A percentile compares a stretch with the other conserved stretches of the same genome.
phyloP scores from a whole-genome alignment of 2,113 vertebrate genomes.

The Speoplatyrhinus poulsoni region DNA sequence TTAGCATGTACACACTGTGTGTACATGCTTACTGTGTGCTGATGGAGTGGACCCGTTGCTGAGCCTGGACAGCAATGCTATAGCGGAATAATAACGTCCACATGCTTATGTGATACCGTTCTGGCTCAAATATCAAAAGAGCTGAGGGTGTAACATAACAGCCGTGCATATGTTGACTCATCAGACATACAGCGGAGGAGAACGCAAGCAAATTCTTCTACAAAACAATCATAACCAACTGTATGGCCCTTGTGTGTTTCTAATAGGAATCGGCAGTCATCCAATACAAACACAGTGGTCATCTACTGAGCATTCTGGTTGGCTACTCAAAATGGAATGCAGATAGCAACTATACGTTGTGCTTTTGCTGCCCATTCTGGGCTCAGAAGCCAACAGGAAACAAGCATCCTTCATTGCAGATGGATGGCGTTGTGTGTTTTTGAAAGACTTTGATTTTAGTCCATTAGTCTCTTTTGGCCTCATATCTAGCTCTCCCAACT shows the following conservation, averaged over 20 bases:
- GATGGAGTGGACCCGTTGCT: neutral
- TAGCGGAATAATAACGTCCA: constrained; percentile 17
- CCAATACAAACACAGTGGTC: constrained; percentile 45
- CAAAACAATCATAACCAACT: constrained; percentile 18
- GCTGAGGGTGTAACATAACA: constrained; percentile 21
- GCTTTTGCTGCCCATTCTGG: constrained; percentile 66
- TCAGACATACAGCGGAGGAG: neutral
- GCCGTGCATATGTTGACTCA: constrained; percentile 1
- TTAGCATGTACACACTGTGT: too few relatives aligned
- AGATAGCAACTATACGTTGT: constrained; percentile 53
- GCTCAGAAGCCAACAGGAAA: constrained; percentile 35
- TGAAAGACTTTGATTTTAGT: constrained; percentile 60
- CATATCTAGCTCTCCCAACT: constrained; percentile 59
- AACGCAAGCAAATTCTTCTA: constrained; percentile 8
- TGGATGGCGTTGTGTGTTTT: constrained; percentile 58
- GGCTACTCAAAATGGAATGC: constrained; percentile 56
- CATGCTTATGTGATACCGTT: neutral
- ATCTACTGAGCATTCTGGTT: constrained; percentile 40
- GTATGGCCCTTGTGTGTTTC: constrained; percentile 23
- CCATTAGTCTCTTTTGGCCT: constrained; percentile 49
- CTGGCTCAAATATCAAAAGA: constrained; percentile 13
- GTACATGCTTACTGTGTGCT: neutral
- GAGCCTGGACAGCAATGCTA: constrained; percentile 8
- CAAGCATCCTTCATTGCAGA: constrained; percentile 56
- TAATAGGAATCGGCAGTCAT: constrained; percentile 32